Conservation (phyloP, 2,888 invertebrate species). For the Monoplex corrugatus region DNA sequence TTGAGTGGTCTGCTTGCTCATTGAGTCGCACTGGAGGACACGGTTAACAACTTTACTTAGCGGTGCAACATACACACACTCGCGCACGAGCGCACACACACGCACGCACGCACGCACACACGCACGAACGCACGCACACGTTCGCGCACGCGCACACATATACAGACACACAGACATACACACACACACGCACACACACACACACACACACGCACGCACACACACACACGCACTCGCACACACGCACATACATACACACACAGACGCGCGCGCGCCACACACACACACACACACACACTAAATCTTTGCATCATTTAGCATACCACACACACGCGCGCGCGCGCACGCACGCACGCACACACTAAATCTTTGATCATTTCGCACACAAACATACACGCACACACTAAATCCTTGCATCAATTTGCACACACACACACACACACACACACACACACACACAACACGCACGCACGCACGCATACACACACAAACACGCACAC, state of each 20-base stretch:
- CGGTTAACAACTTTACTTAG: too few relatives aligned
- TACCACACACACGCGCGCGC: background rate
- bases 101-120: background rate
- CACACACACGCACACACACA: constrained; percentile 16
- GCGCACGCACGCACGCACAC: background rate
- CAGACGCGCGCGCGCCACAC: constrained; percentile 13
- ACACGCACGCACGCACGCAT: background rate
- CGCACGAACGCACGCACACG: background rate
- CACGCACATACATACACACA: constrained; percentile 20
- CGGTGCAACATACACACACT: too few relatives aligned
- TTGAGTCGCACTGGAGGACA: too few relatives aligned
- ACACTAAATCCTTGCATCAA: background rate
- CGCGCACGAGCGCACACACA: too few relatives aligned
- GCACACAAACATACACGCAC: background rate
- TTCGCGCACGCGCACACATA: background rate
- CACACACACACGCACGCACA: background rate
- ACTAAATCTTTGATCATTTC: background rate
- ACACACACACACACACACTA: background rate
- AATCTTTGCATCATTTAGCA: too few relatives aligned
- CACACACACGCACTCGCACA: constrained; percentile 6
- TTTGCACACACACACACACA: background rate
- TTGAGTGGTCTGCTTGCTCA: too few relatives aligned
- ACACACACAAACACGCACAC: too few relatives aligned
- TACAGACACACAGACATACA: background rate
- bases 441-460: background rate